A percentile compares a stretch with the other conserved stretches of the same genome.
Evolutionary conservation across 2,797 vertebrate species (phyloP).

Genomic region (Danio aesculapii): DNA sequence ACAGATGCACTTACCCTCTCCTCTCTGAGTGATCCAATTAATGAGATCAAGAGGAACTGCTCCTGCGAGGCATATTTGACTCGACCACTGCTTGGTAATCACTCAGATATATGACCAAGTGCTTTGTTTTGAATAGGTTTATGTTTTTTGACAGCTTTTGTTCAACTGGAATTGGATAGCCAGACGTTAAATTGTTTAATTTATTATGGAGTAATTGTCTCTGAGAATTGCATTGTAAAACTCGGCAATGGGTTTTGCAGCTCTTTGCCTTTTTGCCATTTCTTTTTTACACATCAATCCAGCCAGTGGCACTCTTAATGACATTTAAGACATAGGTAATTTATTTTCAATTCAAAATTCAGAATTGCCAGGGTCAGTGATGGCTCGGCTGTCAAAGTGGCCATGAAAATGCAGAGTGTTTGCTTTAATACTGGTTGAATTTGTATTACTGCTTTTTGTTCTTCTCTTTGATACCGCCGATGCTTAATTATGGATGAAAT

Average conservation of each 20-base stretch:
- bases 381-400: background rate
- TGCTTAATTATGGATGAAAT: constrained; percentile 10
- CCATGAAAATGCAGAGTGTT: background rate
- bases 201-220: constrained; percentile 26
- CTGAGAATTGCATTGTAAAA: background rate
- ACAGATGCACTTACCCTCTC: constrained; percentile 36
- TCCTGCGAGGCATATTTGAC: constrained; percentile 3
- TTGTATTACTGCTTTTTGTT: background rate
- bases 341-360: constrained; percentile 10
- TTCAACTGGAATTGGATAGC: background rate
- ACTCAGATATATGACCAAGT: background rate
- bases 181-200: background rate
- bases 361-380: constrained; percentile 3
- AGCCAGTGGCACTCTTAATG: background rate
- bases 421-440: background rate
- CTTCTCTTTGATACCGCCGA: background rate
- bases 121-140: background rate
- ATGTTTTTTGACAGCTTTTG: constrained; percentile 20
- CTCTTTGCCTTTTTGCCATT: background rate
- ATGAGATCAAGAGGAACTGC: constrained; percentile 27
- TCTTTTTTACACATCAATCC: constrained; percentile 16
- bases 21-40: constrained; percentile 46
- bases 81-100: background rate
- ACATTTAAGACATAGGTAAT: constrained; percentile 18
- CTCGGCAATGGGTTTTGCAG: background rate